Evolutionary conservation across 2,797 vertebrate genomes (phyloP).

Genomic region (Pangasius djambal): DNA sequence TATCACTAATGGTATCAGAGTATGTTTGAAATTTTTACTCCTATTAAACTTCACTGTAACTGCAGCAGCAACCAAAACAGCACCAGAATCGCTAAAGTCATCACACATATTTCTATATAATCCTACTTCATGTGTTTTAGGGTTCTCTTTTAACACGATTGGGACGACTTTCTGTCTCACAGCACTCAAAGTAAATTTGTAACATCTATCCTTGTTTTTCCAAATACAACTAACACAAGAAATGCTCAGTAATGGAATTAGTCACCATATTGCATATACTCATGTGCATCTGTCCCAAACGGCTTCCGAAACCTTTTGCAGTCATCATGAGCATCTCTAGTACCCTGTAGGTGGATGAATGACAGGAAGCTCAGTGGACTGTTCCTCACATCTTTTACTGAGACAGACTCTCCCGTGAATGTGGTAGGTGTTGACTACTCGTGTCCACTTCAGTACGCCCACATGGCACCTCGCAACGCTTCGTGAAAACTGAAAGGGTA

Average conservation of each 20-base stretch:
- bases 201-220: not conserved
- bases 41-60: too few relatives aligned
- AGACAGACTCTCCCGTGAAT: not conserved
- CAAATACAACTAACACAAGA: not conserved
- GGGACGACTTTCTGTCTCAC: not conserved
- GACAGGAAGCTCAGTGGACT: not conserved
- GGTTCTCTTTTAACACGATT: not conserved
- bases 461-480: not conserved
- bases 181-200: not conserved
- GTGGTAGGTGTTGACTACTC: constrained; percentile 11
- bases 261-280: not conserved
- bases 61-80: not conserved
- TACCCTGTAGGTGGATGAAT: not conserved
- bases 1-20: too few relatives aligned
- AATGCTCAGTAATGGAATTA: not conserved
- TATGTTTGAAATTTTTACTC: not conserved
- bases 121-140: not conserved
- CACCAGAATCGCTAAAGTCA: not conserved
- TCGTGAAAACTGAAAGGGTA: not conserved
- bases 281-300: not conserved
- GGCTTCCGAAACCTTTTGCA: not conserved
- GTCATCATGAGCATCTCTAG: not conserved
- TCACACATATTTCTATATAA: not conserved
- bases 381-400: not conserved
- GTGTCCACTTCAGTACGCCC: not conserved